Evolutionary conservation across 2,113 vertebrate genomes (phyloP).

Genomic region (Strigops habroptila): DNA sequence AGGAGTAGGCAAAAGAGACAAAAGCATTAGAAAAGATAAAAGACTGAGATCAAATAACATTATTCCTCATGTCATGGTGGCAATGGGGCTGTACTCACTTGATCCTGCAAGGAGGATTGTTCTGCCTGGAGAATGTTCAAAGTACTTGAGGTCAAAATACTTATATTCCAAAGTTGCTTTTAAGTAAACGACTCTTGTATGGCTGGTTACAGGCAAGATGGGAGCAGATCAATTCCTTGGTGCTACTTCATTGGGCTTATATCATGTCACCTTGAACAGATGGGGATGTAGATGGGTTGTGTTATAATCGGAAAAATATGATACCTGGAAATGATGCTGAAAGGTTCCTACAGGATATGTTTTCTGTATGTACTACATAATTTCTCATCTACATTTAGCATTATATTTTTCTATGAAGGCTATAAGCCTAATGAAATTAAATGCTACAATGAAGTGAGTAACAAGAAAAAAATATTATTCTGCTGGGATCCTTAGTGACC

Average conservation of each 20-base stretch:
- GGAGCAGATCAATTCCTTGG: neutral
- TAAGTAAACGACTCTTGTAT: neutral
- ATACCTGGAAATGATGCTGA: neutral
- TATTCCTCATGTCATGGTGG: neutral
- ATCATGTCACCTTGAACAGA: neutral
- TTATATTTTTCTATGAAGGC: neutral
- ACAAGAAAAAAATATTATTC: neutral
- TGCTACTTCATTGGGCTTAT: neutral
- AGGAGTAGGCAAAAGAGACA: slow-evolving; percentile 7
- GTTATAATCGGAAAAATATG: neutral
- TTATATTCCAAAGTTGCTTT: slow-evolving; percentile 1
- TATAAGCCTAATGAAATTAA: neutral
- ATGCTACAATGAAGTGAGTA: neutral
- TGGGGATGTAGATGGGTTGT: neutral
- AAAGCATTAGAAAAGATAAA: slow-evolving; percentile 25
- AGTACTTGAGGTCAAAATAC: slow-evolving; percentile 5
- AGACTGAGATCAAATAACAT: slow-evolving; percentile 13
- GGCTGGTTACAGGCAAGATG: neutral
- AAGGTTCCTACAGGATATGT: neutral
- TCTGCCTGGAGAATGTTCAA: neutral
- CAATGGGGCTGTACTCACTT: neutral
- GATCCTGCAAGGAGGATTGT: neutral
- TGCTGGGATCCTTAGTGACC: neutral
- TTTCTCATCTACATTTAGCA: neutral
- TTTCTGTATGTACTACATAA: neutral